A percentile compares a stretch with the other conserved stretches of the same genome.
Evolutionary conservation across 2,888 invertebrate species (phyloP).

Genomic region (Ecliptopera silaceata): DNA sequence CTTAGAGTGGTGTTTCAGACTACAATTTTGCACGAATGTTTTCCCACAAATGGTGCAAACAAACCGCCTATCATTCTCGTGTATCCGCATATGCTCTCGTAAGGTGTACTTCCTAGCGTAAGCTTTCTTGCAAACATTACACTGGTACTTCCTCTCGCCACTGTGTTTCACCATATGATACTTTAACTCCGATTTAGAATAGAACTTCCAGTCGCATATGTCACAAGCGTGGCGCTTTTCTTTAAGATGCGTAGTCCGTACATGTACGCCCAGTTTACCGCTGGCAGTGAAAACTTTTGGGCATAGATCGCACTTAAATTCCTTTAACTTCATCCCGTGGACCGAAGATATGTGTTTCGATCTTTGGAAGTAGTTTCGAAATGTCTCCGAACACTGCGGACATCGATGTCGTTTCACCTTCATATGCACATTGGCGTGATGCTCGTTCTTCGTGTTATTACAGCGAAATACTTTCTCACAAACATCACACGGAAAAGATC

Average conservation of each 20-base stretch:
- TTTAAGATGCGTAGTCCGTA: conserved; percentile 71
- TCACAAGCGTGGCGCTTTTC: conserved; percentile 71
- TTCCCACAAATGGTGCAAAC: conserved; percentile 65
- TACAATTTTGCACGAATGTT: conserved; percentile 70
- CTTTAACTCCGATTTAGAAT: conserved; percentile 78
- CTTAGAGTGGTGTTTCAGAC: conserved; percentile 67
- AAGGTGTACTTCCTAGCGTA: conserved; percentile 75
- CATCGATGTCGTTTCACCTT: conserved; percentile 70
- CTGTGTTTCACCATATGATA: conserved; percentile 80
- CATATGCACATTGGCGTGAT: conserved; percentile 76
- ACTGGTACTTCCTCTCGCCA: conserved; percentile 77
- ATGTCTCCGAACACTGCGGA: conserved; percentile 67
- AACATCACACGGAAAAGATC: conserved; percentile 67
- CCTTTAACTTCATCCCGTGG: conserved; percentile 69
- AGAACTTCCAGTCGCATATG: conserved; percentile 80
- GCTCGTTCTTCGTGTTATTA: conserved; percentile 71
- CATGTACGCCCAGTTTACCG: conserved; percentile 67
- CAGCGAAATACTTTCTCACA: conserved; percentile 79
- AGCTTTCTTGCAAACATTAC: conserved; percentile 75
- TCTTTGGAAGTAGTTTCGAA: conserved; percentile 71
- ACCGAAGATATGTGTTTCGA: conserved; percentile 66
- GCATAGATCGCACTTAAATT: conserved; percentile 69
- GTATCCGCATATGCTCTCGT: conserved; percentile 73
- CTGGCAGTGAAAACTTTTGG: conserved; percentile 67
- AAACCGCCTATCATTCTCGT: conserved; percentile 68